Conservation (phyloP, 92 coral and sea anemone species). For the Montipora capitata region DNA sequence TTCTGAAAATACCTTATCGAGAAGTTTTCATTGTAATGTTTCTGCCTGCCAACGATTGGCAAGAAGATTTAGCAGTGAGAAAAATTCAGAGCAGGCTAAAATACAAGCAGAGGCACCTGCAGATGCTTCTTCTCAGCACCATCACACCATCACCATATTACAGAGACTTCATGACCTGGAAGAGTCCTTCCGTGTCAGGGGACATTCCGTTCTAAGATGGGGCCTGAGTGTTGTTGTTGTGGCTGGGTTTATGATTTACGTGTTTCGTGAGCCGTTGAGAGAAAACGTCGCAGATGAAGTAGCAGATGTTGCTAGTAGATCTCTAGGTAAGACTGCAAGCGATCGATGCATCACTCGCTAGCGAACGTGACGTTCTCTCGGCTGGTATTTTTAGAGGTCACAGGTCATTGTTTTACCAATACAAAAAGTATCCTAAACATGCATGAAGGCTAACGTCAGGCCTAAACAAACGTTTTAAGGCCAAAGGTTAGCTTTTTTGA, state of each 20-base stretch:
- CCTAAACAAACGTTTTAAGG: too few species aligned
- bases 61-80: not conserved
- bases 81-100: not conserved
- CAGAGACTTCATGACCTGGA: slow-evolving; percentile 89
- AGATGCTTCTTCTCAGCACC: slow-evolving; percentile 9
- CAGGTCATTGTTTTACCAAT: too few species aligned
- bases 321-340: slow-evolving; percentile 79
- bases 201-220: slow-evolving; percentile 92
- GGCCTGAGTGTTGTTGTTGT: slow-evolving; percentile 78
- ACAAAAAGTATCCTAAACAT: too few species aligned
- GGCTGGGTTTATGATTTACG: slow-evolving; percentile 69
- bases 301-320: slow-evolving; percentile 97
- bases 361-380: too few species aligned
- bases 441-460: too few species aligned
- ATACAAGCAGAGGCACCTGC: not conserved
- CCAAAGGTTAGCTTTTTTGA: too few species aligned
- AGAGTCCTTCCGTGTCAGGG: slow-evolving; percentile 89
- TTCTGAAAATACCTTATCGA: not conserved
- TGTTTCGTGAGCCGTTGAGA: slow-evolving; percentile 91
- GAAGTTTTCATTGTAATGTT: not conserved
- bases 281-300: slow-evolving; percentile 99
- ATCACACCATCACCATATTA: slow-evolving; percentile 62
- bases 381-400: too few species aligned
- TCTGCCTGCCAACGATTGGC: not conserved
- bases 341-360: too few species aligned